A percentile compares a stretch with the other conserved stretches of the same genome.
Conservation (phyloP, 2,888 invertebrate genomes). For the Andrena bucephala region DNA sequence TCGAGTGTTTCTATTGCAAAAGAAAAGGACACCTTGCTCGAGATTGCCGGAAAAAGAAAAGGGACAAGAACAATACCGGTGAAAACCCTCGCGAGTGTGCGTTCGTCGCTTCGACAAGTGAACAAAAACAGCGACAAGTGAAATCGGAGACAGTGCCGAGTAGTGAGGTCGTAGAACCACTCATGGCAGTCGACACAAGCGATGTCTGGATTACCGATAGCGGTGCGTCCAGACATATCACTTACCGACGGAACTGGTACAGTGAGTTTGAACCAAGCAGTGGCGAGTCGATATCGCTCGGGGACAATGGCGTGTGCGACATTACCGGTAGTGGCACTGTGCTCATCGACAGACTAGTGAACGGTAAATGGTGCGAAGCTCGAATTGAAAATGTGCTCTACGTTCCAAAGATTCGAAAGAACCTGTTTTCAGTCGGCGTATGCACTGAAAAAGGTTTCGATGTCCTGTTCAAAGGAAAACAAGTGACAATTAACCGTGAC, state of each 20-base stretch:
- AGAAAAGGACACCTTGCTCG: too few species aligned
- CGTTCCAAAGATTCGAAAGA: too few species aligned
- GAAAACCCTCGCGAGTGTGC: too few species aligned
- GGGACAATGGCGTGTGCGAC: too few species aligned
- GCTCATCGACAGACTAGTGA: too few species aligned
- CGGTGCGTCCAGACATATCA: conserved; percentile 12
- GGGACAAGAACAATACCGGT: too few species aligned
- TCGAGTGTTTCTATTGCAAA: too few species aligned
- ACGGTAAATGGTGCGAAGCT: too few species aligned
- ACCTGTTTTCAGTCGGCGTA: neutral
- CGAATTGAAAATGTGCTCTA: too few species aligned
- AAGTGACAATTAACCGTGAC: neutral
- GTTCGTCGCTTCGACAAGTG: too few species aligned
- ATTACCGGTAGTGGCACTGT: too few species aligned
- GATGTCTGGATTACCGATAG: conserved; percentile 14
- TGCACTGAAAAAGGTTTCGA: neutral
- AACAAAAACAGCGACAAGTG: conserved; percentile 5
- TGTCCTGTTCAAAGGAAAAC: conserved; percentile 2
- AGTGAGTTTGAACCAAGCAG: neutral
- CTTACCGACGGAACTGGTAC: conserved; percentile 7
- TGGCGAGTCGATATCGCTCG: neutral
- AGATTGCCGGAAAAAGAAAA: too few species aligned
- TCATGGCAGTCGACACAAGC: conserved; percentile 1
- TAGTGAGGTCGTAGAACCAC: neutral
- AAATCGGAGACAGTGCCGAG: conserved; percentile 6